phyloP scores from a whole-genome alignment of 2,888 invertebrate genomes.

The Nephrotoma flavescens region DNA sequence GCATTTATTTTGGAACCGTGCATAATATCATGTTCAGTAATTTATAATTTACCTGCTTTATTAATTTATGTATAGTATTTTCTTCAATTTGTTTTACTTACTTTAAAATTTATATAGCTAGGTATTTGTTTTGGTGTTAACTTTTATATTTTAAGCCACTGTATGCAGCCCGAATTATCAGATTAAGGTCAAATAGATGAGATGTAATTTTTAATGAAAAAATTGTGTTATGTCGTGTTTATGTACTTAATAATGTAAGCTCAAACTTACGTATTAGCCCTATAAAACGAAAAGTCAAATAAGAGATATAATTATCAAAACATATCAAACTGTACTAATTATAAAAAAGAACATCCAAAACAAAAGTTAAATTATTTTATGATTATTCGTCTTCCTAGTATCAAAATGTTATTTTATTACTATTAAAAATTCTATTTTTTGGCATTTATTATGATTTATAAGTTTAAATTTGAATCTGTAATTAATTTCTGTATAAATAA shows the following conservation, averaged over 20 bases:
- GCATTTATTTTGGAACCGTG: background rate
- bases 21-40: background rate
- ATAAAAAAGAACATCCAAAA: background rate
- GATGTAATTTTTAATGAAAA: too few relatives aligned
- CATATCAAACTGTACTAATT: background rate
- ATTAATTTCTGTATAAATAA: background rate
- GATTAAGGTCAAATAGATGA: too few relatives aligned
- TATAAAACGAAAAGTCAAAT: too few relatives aligned
- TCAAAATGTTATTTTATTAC: background rate
- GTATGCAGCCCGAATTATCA: too few relatives aligned
- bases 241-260: too few relatives aligned
- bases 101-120: too few relatives aligned
- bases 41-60: background rate
- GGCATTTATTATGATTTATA: background rate
- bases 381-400: background rate
- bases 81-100: background rate
- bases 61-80: background rate
- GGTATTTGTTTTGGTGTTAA: too few relatives aligned
- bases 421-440: background rate
- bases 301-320: background rate
- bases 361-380: background rate
- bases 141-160: too few relatives aligned
- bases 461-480: background rate
- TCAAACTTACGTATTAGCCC: too few relatives aligned
- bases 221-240: too few relatives aligned